phyloP scores from a whole-genome alignment of 2,888 invertebrate species.

The Holacanthella duospinosa region DNA sequence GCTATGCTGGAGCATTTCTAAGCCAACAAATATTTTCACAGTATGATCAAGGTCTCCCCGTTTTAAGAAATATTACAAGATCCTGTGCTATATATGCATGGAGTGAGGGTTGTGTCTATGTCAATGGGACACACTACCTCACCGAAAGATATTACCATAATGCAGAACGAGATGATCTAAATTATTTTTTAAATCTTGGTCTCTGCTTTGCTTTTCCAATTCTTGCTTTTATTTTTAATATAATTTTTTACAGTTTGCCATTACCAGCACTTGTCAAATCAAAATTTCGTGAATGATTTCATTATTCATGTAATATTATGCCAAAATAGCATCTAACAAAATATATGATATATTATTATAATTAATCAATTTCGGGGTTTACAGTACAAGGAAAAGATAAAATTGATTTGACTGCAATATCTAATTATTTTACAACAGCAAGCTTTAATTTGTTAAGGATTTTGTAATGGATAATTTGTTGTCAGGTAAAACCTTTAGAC shows the following conservation, averaged over 20 bases:
- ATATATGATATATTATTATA: no score
- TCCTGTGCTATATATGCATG: constrained; percentile 11
- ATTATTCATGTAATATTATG: no score
- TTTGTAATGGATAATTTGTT: no score
- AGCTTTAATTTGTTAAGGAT: no score
- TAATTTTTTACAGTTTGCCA: constrained; percentile 73
- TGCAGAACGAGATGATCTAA: constrained; percentile 50
- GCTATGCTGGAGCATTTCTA: constrained; percentile 66
- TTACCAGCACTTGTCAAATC: constrained; percentile 72
- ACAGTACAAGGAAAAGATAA: no score
- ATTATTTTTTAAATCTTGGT: constrained; percentile 65
- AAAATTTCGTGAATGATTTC: constrained; percentile 65
- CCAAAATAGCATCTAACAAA: no score
- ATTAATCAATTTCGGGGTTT: no score
- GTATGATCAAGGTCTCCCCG: constrained; percentile 10
- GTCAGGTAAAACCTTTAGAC: no score
- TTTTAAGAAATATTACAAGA: neutral
- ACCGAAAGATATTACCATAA: constrained; percentile 53
- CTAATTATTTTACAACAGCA: no score
- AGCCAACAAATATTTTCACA: constrained; percentile 51
- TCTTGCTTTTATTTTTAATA: constrained; percentile 69
- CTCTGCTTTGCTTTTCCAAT: constrained; percentile 71
- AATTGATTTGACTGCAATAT: no score
- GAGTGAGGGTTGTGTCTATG: constrained; percentile 52
- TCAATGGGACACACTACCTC: constrained; percentile 60